Base-by-base conservation (phyloP, 2,888 invertebrate species). In the Apodemia mormo region DNA sequence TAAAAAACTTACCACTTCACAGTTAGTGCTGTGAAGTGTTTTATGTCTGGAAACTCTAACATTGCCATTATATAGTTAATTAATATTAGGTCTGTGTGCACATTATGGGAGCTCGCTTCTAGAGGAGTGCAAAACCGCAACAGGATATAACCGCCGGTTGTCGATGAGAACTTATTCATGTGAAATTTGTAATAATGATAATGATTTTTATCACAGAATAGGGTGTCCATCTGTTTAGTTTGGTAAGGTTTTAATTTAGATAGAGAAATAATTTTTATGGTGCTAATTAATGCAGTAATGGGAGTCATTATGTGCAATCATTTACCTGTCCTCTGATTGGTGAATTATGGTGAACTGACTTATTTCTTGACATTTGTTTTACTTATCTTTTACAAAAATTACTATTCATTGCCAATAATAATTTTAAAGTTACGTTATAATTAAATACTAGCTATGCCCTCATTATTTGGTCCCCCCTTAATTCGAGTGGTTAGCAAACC, bases 11-110 rank as follows among this genome's bases (percentile, higher is more conserved):
- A 67, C 76, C 89, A 86, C 91, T 87, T 85, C 91, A 90, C 91
- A 85, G 82, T 72, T 74, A 78, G 80, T 7, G 37, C 64, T 86
- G 89, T 89, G 90, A 90, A 91, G 89, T 83, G 86, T 49, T 61
- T 30, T 61, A 33, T 33, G 61, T 61, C 14, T 61, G 29, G 30
- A 30, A 12, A 30, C 33, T 6, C 5, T 4, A 1, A 61, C 30
- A 33, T 61, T 4, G 12, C 33, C 12, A 61, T 30, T 61, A 30
- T 61, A 61, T 64, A 64, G 2, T 64, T 37, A 37, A 33, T 33
- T 37, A 37, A 33, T 33, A 37, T 37, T 64, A 64, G 64, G 2
- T 37, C 37, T 37, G 64, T n/a, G 64, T 33, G 64, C 64, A 64
- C 29, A 33, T 5, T 1, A 14, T 54, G 22, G 22, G 1, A 2